These are phyloP conservation scores for Burhinus bistriatus DNA, from an alignment of 2,113 vertebrate genomes.

Conservation along the genomic window DNA sequence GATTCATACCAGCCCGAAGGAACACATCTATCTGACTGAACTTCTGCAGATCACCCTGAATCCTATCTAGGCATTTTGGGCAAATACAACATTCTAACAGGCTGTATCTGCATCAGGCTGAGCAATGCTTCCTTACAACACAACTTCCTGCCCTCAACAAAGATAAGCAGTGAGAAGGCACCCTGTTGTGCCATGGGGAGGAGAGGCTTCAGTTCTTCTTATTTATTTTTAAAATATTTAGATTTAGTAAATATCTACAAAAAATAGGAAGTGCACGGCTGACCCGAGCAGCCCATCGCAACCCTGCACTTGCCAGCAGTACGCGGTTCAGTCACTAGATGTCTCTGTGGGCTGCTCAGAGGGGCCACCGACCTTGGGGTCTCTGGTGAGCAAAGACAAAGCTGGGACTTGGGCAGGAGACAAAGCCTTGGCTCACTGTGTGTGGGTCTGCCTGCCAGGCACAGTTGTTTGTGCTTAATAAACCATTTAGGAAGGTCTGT, in stretches of 20 bases:
- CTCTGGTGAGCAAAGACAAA: neutral
- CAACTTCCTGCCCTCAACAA: neutral
- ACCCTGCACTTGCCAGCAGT: neutral
- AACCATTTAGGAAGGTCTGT: neutral
- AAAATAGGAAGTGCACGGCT: neutral
- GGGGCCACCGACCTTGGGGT: neutral
- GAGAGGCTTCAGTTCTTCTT: neutral
- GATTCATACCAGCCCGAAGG: constrained; percentile 24
- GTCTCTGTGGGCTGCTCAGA: neutral
- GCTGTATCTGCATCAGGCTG: neutral
- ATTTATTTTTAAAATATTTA: constrained; percentile 1
- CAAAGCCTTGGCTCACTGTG: neutral
- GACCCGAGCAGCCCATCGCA: neutral
- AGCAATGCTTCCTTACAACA: neutral
- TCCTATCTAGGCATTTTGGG: neutral
- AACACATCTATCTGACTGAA: neutral
- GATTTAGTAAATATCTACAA: neutral
- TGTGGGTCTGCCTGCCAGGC: neutral
- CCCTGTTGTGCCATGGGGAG: neutral
- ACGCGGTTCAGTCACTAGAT: neutral
- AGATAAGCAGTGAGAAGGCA: constrained; percentile 13
- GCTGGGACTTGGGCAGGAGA: neutral
- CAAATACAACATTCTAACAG: neutral
- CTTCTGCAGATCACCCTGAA: neutral
- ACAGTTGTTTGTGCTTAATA: neutral